phyloP scores from a whole-genome alignment of 2,797 vertebrate species.

The Microctenopoma lineatum region DNA sequence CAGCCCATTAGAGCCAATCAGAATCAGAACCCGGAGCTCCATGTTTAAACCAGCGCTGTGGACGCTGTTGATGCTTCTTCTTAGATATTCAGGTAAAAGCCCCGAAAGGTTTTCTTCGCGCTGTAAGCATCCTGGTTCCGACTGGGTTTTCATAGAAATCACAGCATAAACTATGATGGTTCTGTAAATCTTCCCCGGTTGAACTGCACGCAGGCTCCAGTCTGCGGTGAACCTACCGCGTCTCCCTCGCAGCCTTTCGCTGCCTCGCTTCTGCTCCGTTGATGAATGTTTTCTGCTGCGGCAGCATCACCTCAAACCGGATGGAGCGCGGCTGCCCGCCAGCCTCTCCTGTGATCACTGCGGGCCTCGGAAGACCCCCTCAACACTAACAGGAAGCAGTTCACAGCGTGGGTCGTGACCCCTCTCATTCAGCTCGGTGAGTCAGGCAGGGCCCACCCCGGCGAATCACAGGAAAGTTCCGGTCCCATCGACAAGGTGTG shows the following conservation, averaged over 20 bases:
- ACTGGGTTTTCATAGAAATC: too few relatives aligned
- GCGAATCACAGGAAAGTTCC: slow-evolving; percentile 74
- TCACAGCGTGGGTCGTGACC: slow-evolving; percentile 78
- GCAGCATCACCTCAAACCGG: slow-evolving; percentile 66
- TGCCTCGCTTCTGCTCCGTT: slow-evolving; percentile 31
- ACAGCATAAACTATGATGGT: too few relatives aligned
- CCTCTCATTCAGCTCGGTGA: slow-evolving; percentile 78
- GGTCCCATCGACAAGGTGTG: slow-evolving; percentile 81
- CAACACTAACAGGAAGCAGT: slow-evolving; percentile 84
- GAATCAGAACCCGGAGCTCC: too few relatives aligned
- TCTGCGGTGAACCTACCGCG: slow-evolving; percentile 14
- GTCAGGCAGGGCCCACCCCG: slow-evolving; percentile 79
- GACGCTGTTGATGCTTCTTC: too few relatives aligned
- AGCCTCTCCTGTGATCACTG: slow-evolving; percentile 70
- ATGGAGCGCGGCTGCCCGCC: slow-evolving; percentile 49
- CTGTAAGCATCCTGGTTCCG: too few relatives aligned
- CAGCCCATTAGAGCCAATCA: neutral
- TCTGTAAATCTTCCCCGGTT: neutral
- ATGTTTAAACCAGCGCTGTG: too few relatives aligned
- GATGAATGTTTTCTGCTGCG: slow-evolving; percentile 71
- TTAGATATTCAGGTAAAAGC: too few relatives aligned
- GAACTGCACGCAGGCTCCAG: slow-evolving; percentile 1
- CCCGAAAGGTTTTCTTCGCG: too few relatives aligned
- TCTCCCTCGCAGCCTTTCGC: slow-evolving; percentile 49
- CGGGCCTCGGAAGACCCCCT: slow-evolving; percentile 73